A percentile compares a stretch with the other conserved stretches of the same genome.
Conservation (phyloP, 1,140 invertebrate species). For the Penaeus japonicus region DNA sequence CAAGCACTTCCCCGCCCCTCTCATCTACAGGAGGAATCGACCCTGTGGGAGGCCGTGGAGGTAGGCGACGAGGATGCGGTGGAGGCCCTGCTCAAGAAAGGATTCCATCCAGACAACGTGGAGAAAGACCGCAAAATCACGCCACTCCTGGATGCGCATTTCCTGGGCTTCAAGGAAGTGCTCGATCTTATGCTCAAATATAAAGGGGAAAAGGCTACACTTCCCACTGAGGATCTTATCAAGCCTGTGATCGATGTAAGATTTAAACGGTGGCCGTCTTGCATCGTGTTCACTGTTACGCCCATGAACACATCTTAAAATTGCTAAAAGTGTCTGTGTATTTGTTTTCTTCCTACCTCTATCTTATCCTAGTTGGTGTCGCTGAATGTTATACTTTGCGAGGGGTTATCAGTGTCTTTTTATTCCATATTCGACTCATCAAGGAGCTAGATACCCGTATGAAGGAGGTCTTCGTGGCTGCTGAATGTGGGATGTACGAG, state of each 20-base stretch:
- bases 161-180: background rate
- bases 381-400: background rate
- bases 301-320: background rate
- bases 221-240: background rate
- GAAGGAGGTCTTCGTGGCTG: slow-evolving; percentile 13
- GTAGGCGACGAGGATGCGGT: background rate
- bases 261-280: background rate
- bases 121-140: background rate
- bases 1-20: too few species aligned
- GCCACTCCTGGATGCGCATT: slow-evolving; percentile 1
- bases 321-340: too few species aligned
- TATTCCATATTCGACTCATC: background rate
- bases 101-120: background rate
- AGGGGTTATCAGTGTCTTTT: background rate
- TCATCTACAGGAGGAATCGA: background rate
- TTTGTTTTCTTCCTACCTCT: too few species aligned
- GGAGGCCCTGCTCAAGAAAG: background rate
- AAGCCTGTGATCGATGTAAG: background rate
- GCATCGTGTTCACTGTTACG: background rate
- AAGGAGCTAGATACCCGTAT: slow-evolving; percentile 6
- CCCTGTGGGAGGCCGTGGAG: slow-evolving; percentile 15
- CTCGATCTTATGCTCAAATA: background rate
- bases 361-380: background rate
- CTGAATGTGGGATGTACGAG: slow-evolving; percentile 28
- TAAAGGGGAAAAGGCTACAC: background rate